phyloP scores from a whole-genome alignment of 2,797 vertebrate species.

The Sus cebifrons region DNA sequence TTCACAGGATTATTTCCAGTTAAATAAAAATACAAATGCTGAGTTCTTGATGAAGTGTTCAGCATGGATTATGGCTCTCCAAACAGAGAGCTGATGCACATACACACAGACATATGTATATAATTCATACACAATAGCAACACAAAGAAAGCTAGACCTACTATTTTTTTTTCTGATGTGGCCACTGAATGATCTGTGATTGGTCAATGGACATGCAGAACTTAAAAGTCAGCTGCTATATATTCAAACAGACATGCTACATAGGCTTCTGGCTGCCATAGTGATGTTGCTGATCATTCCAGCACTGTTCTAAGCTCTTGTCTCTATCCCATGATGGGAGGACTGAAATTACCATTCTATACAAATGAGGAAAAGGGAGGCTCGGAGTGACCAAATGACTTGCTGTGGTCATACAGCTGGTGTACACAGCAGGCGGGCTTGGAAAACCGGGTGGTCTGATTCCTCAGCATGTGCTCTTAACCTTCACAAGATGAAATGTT shows the following conservation, averaged over 20 bases:
- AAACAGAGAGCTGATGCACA: neutral
- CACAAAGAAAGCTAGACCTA: neutral
- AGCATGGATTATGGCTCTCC: neutral
- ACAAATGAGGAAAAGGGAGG: neutral
- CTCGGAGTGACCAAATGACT: neutral
- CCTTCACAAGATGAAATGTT: neutral
- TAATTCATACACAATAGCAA: neutral
- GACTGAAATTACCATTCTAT: neutral
- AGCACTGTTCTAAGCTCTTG: neutral
- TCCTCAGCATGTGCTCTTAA: neutral
- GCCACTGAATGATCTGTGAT: neutral
- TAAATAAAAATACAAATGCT: neutral
- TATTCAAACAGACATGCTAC: neutral
- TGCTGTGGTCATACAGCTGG: no score
- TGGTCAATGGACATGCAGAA: neutral
- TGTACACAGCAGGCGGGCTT: accelerated
- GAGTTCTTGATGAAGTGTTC: neutral
- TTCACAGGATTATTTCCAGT: neutral
- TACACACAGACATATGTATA: neutral
- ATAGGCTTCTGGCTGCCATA: neutral
- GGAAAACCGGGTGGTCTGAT: neutral
- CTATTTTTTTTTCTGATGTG: neutral
- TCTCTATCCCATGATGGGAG: neutral
- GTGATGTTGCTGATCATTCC: neutral
- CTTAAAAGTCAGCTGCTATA: neutral